These are phyloP conservation scores for Pemphredon lugubris DNA, from an alignment of 2,888 invertebrate species.

Conservation along the genomic window DNA sequence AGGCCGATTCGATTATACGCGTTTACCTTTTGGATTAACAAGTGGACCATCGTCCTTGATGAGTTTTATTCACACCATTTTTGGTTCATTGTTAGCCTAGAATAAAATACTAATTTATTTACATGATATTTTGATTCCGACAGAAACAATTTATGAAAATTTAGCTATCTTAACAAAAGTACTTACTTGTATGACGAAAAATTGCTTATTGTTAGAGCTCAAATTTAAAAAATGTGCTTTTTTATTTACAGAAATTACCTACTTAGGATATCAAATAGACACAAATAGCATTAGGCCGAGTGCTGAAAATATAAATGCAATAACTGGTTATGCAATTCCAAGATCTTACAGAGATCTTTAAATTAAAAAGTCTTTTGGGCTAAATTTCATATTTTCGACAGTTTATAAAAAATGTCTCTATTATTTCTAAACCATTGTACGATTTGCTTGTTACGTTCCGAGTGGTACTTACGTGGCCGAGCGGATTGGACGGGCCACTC, in stretches of 20 bases:
- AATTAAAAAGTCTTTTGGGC: slow-evolving; percentile 9
- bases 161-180: background rate
- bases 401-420: background rate
- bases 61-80: slow-evolving; percentile 1
- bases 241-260: background rate
- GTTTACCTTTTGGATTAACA: slow-evolving; percentile 2
- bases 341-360: background rate
- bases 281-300: background rate
- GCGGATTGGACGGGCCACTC: too few relatives aligned
- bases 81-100: background rate
- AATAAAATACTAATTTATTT: slow-evolving; percentile 13
- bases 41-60: slow-evolving; percentile 12
- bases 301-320: slow-evolving; percentile 4
- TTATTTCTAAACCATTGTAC: background rate
- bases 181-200: background rate
- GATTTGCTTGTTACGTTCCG: too few relatives aligned
- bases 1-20: background rate
- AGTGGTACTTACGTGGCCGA: too few relatives aligned
- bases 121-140: slow-evolving; percentile 1
- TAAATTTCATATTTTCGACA: slow-evolving; percentile 13
- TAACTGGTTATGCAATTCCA: background rate
- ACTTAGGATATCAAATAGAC: slow-evolving; percentile 2
- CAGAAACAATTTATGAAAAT: background rate
- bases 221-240: slow-evolving; percentile 6
- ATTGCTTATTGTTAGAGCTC: slow-evolving; percentile 5